Evolutionary conservation across 2,113 vertebrate species (phyloP).

Genomic region (Actenoides lindsayi): DNA sequence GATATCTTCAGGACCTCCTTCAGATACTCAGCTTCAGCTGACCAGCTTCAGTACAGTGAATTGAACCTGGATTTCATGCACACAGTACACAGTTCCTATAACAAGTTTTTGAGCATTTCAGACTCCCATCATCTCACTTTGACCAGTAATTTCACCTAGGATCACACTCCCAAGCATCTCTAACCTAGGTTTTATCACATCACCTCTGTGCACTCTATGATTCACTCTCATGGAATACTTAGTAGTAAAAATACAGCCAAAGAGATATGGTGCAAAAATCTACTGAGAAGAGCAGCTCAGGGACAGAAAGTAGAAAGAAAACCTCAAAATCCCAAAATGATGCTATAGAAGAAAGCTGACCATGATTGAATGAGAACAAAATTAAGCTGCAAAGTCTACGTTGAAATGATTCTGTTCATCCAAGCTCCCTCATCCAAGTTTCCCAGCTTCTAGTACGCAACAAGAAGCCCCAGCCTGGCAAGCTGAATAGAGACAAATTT

Average conservation of each 20-base stretch:
- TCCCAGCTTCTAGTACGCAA: neutral
- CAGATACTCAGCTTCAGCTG: neutral
- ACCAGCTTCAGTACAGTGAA: neutral
- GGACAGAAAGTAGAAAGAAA: neutral
- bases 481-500: neutral
- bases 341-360: neutral
- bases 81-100: neutral
- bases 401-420: neutral
- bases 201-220: fast-evolving
- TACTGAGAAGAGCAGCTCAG: neutral
- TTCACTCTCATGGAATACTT: neutral
- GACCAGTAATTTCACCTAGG: neutral
- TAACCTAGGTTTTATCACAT: neutral
- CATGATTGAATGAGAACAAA: neutral
- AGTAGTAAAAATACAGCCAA: neutral
- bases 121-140: neutral
- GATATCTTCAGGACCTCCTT: no score
- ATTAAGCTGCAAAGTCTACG: neutral
- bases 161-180: neutral
- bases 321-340: neutral
- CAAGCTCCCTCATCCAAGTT: neutral
- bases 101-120: neutral
- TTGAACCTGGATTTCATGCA: neutral
- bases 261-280: neutral
- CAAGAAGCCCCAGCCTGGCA: neutral